Percentiles rank a stretch among this genome's conserved stretches.
phyloP scores from a whole-genome alignment of 1,140 invertebrate species.

The Camponotus floridanus region DNA sequence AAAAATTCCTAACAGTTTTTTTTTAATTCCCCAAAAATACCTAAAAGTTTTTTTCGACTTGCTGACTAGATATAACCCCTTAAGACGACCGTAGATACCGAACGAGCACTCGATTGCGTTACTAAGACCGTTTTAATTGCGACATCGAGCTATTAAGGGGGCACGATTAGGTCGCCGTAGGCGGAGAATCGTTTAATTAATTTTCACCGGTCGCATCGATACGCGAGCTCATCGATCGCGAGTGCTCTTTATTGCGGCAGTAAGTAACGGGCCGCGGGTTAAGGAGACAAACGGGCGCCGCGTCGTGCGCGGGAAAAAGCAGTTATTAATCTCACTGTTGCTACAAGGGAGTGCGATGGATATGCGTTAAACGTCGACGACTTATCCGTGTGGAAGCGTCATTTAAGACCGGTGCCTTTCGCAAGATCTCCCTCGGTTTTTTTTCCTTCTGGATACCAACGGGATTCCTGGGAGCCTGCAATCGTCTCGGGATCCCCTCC shows the following conservation, averaged over 20 bases:
- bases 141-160: conserved; percentile 8
- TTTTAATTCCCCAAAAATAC: too few relatives aligned
- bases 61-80: too few relatives aligned
- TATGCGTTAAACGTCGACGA: conserved; percentile 48
- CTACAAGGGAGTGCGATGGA: conserved; percentile 8
- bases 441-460: conserved; percentile 9
- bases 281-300: conserved; percentile 44
- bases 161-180: neutral
- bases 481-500: neutral
- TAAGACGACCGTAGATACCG: conserved; percentile 29
- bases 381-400: conserved; percentile 30
- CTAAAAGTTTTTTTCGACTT: too few relatives aligned
- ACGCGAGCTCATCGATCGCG: conserved; percentile 58
- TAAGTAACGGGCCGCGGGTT: conserved; percentile 5
- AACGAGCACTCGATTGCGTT: conserved; percentile 37
- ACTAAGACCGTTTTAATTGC: conserved; percentile 65
- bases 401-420: conserved; percentile 28
- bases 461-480: conserved; percentile 1
- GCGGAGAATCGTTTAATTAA: conserved; percentile 59
- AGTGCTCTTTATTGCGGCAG: conserved; percentile 46
- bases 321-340: conserved; percentile 60
- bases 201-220: conserved; percentile 55
- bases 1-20: too few relatives aligned
- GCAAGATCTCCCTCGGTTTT: conserved; percentile 8
- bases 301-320: conserved; percentile 14